Conservation (phyloP, 2,888 invertebrate genomes). For the Rhagium mordax region DNA sequence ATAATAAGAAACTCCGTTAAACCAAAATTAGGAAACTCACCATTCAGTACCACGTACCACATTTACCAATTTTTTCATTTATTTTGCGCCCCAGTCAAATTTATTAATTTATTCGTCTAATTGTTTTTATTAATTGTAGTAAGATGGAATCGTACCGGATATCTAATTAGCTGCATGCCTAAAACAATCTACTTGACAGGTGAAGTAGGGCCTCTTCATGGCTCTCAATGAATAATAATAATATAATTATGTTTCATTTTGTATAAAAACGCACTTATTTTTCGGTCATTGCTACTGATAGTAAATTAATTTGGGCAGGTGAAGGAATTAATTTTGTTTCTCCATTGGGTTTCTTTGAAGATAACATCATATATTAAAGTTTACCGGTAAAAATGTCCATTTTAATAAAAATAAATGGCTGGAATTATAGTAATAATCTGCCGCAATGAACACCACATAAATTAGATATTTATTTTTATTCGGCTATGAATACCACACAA, state of each 20-base stretch:
- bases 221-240: conserved; percentile 35
- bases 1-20: too few species aligned
- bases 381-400: background rate
- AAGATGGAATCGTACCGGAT: background rate
- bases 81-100: background rate
- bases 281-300: conserved; percentile 34
- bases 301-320: conserved; percentile 41
- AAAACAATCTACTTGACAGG: conserved; percentile 34
- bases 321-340: conserved; percentile 28
- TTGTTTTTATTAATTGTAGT: background rate
- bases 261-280: conserved; percentile 39
- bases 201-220: conserved; percentile 29
- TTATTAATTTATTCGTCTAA: background rate
- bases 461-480: background rate
- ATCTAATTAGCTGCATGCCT: background rate
- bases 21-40: too few species aligned
- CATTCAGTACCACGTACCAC: too few species aligned
- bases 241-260: conserved; percentile 34
- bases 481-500: background rate
- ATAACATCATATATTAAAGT: background rate
- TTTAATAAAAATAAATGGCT: background rate
- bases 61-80: background rate
- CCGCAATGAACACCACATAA: background rate
- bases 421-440: background rate
- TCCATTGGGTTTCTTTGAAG: background rate